Conservation (phyloP, 1,140 invertebrate species). For the Sarcophaga bullata region DNA sequence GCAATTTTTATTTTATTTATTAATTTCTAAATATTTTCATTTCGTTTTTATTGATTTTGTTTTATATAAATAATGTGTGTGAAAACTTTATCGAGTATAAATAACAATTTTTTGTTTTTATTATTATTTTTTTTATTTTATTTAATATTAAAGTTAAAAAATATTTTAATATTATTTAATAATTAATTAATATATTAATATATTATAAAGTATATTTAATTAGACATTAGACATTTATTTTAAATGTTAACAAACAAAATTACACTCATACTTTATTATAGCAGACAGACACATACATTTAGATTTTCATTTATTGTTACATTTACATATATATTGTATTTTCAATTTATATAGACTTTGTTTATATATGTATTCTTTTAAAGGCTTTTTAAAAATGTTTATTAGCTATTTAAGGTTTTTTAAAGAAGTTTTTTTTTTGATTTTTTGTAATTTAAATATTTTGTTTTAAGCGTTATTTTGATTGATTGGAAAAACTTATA, state of each 20-base stretch:
- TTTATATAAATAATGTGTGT: constrained; percentile 42
- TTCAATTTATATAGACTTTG: background rate
- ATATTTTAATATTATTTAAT: constrained; percentile 6
- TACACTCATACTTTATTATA: constrained; percentile 8
- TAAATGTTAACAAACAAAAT: constrained; percentile 40
- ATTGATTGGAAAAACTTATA: background rate
- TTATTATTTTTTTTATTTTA: constrained; percentile 6
- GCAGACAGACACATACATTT: constrained; percentile 33
- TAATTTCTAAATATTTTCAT: background rate
- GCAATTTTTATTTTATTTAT: constrained; percentile 22
- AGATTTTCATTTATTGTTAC: background rate
- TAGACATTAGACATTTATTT: constrained; percentile 36
- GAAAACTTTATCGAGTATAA: constrained; percentile 34
- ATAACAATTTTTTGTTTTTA: constrained; percentile 21
- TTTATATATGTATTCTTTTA: constrained; percentile 2
- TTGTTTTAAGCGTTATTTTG: background rate
- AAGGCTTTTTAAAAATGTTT: background rate
- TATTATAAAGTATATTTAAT: background rate
- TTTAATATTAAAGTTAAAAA: constrained; percentile 30
- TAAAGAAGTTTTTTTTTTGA: background rate
- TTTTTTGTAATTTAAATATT: background rate
- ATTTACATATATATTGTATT: background rate
- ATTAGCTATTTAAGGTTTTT: background rate
- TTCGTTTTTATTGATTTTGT: constrained; percentile 10
- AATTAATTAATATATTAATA: too few species aligned